A percentile compares a stretch with the other conserved stretches of the same genome.
These are phyloP conservation scores for Hycleus cichorii DNA, from an alignment of 1,140 invertebrate genomes.

Conservation along the genomic window DNA sequence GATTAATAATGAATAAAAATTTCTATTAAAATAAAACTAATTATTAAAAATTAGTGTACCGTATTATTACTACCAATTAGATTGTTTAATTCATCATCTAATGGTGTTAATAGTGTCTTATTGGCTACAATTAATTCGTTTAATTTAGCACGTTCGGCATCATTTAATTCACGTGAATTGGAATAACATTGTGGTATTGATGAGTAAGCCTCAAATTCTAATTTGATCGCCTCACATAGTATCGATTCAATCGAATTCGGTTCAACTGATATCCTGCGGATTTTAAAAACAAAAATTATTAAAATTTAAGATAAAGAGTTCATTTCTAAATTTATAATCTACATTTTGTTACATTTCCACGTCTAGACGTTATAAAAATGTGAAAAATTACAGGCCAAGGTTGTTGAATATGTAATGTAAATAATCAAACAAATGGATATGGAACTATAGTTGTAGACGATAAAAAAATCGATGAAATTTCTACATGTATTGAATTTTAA, in stretches of 20 bases:
- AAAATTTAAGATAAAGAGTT: too few species aligned
- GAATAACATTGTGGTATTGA: conserved; percentile 51
- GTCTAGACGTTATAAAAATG: too few species aligned
- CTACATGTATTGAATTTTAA: too few species aligned
- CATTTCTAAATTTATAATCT: too few species aligned
- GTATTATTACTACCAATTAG: conserved; percentile 52
- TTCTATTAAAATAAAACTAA: too few species aligned
- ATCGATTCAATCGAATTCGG: conserved; percentile 71
- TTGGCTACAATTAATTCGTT: conserved; percentile 78
- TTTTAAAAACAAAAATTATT: not conserved
- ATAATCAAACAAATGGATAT: too few species aligned
- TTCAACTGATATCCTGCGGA: conserved; percentile 1
- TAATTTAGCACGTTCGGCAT: conserved; percentile 71
- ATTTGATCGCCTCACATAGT: conserved; percentile 71
- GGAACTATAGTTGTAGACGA: too few species aligned
- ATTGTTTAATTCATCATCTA: conserved; percentile 71
- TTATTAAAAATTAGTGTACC: not conserved
- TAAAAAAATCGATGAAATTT: too few species aligned
- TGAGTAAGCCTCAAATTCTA: conserved; percentile 68
- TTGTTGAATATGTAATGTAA: too few species aligned
- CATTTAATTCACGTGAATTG: conserved; percentile 63
- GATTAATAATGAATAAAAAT: too few species aligned
- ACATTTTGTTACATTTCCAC: too few species aligned
- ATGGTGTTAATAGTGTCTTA: conserved; percentile 69
- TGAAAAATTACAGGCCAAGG: too few species aligned